phyloP scores from a whole-genome alignment of 2,797 vertebrate species.

The Lateolabrax maculatus region DNA sequence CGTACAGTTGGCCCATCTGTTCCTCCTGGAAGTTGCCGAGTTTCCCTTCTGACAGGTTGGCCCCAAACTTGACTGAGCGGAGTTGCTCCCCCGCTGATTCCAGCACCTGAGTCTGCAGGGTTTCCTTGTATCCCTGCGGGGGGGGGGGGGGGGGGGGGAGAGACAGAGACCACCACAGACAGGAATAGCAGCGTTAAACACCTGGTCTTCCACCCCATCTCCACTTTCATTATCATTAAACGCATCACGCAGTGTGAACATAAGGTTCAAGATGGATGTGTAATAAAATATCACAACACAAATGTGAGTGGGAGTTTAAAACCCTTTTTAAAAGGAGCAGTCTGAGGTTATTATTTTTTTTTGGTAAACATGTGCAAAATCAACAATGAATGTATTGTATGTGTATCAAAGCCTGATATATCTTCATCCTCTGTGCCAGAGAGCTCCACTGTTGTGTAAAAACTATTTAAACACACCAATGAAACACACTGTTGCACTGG shows the following conservation, averaged over 20 bases:
- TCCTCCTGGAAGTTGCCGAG: conserved; percentile 89
- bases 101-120: conserved; percentile 82
- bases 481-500: no score
- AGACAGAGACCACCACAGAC: not conserved
- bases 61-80: conserved; percentile 63
- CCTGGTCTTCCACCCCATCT: not conserved
- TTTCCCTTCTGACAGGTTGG: conserved; percentile 71
- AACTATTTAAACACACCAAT: no score
- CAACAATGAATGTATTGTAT: no score
- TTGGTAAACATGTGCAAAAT: no score
- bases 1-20: conserved; percentile 93
- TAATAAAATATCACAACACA: no score
- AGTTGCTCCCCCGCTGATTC: conserved; percentile 34
- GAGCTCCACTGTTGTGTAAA: no score
- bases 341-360: no score
- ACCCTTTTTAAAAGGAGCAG: no score
- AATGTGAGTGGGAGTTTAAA: no score
- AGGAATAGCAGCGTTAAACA: conserved; percentile 23
- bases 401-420: no score
- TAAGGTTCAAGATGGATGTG: not conserved
- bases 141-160: no score
- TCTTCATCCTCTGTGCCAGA: no score
- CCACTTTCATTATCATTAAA: conserved; percentile 15
- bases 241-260: not conserved
- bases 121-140: conserved; percentile 80